phyloP scores from a whole-genome alignment of 2,888 invertebrate genomes.

The Orthonevra nobilis region DNA sequence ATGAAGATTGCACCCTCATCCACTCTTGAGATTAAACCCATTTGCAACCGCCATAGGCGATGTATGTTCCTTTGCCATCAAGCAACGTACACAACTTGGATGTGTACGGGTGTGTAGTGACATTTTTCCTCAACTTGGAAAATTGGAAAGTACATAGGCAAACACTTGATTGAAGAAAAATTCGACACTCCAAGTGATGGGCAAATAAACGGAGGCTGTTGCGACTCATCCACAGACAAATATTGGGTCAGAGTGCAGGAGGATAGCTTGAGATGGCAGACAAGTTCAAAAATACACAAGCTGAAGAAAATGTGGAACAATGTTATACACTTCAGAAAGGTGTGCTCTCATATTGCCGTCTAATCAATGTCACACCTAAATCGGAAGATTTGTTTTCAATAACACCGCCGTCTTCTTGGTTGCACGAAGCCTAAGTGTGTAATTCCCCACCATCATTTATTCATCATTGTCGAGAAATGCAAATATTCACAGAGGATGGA shows the following conservation, averaged over 20 bases:
- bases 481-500: conserved; percentile 50
- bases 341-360: conserved; percentile 6
- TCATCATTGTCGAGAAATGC: conserved; percentile 53
- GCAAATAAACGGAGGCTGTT: conserved; percentile 39
- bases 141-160: conserved; percentile 67
- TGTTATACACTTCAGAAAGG: conserved; percentile 15
- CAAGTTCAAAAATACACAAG: too few relatives aligned
- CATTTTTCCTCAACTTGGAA: conserved; percentile 44
- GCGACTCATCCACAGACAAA: conserved; percentile 39
- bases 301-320: too few relatives aligned
- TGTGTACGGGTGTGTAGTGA: conserved; percentile 11
- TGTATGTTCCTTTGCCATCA: conserved; percentile 6
- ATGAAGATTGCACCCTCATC: conserved; percentile 44
- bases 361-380: conserved; percentile 46
- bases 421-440: conserved; percentile 21
- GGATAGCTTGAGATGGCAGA: background rate
- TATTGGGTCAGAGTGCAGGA: conserved; percentile 34
- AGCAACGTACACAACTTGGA: conserved; percentile 25
- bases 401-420: background rate
- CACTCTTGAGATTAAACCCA: conserved; percentile 56
- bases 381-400: conserved; percentile 14
- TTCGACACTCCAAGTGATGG: conserved; percentile 68
- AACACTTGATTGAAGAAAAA: conserved; percentile 69
- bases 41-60: conserved; percentile 38
- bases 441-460: conserved; percentile 29